These are phyloP conservation scores for Drosophila buzzatii DNA, from an alignment of 2,888 invertebrate genomes.

Conservation along the genomic window DNA sequence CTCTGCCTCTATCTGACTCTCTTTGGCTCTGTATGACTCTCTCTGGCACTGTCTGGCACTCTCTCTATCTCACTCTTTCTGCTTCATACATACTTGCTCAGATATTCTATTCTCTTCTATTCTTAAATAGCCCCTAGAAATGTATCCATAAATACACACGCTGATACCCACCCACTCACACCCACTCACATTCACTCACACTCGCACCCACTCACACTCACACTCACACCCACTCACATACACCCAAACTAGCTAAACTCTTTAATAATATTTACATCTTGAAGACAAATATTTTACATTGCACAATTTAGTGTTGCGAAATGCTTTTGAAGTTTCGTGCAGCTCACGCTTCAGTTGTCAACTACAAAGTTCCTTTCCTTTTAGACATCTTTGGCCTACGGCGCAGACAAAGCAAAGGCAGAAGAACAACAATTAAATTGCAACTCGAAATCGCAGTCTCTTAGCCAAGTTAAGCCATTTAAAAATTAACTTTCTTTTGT, in stretches of 20 bases:
- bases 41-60: too few relatives aligned
- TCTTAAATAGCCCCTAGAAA: background rate
- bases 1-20: too few relatives aligned
- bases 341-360: background rate
- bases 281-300: background rate
- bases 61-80: too few relatives aligned
- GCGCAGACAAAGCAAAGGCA: background rate
- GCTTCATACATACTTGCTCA: too few relatives aligned
- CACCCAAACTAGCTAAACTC: background rate
- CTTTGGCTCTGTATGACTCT: too few relatives aligned
- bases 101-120: too few relatives aligned
- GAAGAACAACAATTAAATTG: background rate
- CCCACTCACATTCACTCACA: background rate
- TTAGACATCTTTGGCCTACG: constrained; percentile 2
- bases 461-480: background rate
- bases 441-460: background rate
- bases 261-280: background rate
- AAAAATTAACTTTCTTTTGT: background rate
- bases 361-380: constrained; percentile 2
- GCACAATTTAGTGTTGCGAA: background rate
- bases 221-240: too few relatives aligned
- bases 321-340: background rate
- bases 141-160: background rate
- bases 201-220: too few relatives aligned
- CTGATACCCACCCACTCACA: background rate